phyloP scores from a whole-genome alignment of 2,888 invertebrate genomes.

The Idaea aversata region DNA sequence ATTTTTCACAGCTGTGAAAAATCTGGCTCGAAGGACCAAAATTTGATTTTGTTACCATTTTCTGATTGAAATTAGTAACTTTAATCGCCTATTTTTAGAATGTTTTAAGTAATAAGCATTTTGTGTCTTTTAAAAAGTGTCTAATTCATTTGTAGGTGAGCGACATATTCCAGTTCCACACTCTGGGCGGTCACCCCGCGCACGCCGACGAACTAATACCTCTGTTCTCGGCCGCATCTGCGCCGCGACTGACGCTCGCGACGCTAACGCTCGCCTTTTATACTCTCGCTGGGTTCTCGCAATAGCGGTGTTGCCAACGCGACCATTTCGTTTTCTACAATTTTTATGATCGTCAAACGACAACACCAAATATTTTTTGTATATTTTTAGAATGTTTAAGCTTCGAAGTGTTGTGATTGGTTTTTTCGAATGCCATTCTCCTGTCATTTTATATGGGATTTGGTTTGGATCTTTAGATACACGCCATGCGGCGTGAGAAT shows the following conservation, averaged over 20 bases:
- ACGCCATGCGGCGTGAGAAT: no score
- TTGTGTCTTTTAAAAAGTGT: background rate
- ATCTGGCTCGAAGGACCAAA: background rate
- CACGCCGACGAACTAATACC: slow-evolving; percentile 71
- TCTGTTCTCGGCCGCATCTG: slow-evolving; percentile 53
- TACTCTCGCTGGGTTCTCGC: slow-evolving; percentile 40
- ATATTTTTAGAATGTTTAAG: slow-evolving; percentile 51
- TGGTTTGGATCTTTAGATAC: background rate
- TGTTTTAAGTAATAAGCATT: background rate
- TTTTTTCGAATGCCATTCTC: background rate
- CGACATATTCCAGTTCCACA: slow-evolving; percentile 87
- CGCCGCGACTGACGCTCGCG: slow-evolving; percentile 32
- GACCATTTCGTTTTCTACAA: slow-evolving; percentile 28
- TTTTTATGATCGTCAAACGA: slow-evolving; percentile 50
- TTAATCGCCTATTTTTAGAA: background rate
- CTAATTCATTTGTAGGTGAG: slow-evolving; percentile 76
- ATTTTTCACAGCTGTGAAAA: no score
- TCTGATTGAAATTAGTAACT: background rate
- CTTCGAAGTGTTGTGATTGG: slow-evolving; percentile 22
- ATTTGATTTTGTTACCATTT: background rate
- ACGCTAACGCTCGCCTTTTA: slow-evolving; percentile 44
- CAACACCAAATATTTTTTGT: slow-evolving; percentile 43
- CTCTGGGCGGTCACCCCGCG: slow-evolving; percentile 77
- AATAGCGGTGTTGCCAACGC: slow-evolving; percentile 22
- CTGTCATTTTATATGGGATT: background rate